A percentile compares a stretch with the other conserved stretches of the same genome.
Conservation (phyloP, 37 sponge, comb jelly and placozoan species). For the Haliclona indistincta region DNA sequence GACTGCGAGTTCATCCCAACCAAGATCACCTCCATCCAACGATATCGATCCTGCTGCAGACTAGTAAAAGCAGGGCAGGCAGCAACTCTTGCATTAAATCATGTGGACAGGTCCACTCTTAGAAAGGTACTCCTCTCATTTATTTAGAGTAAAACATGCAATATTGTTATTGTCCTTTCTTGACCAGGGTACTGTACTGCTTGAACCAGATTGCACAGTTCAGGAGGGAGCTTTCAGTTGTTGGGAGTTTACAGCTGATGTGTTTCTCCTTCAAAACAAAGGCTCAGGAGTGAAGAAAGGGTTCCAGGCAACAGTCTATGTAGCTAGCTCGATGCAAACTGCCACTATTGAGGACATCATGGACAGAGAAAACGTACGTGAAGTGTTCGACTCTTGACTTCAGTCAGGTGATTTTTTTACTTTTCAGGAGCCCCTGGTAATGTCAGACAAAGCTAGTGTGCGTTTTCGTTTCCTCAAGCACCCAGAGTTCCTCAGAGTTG, state of each 20-base stretch:
- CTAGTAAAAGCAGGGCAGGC: slow-evolving; percentile 90
- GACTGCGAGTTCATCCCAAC: slow-evolving; percentile 59
- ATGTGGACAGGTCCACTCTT: slow-evolving; percentile 46
- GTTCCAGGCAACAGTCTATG: slow-evolving; percentile 77
- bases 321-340: slow-evolving; percentile 79
- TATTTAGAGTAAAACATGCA: no score
- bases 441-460: slow-evolving; percentile 44
- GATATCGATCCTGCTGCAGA: slow-evolving; percentile 81
- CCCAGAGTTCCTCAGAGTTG: slow-evolving; percentile 79
- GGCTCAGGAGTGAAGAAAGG: slow-evolving; percentile 55
- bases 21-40: slow-evolving; percentile 73
- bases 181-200: slow-evolving; percentile 82
- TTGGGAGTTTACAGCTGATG: slow-evolving; percentile 76
- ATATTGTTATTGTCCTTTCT: not conserved
- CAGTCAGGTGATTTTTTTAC: not conserved
- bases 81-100: slow-evolving; percentile 81
- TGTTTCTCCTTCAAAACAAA: slow-evolving; percentile 65
- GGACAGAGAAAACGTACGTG: slow-evolving; percentile 28
- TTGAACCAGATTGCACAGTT: slow-evolving; percentile 24
- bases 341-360: slow-evolving; percentile 56
- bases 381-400: not conserved
- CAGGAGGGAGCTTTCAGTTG: slow-evolving; percentile 52
- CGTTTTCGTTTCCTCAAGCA: slow-evolving; percentile 72
- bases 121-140: no score
- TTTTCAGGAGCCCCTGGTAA: slow-evolving; percentile 42